phyloP scores from a whole-genome alignment of 1,140 invertebrate genomes.

The Macrobrachium nipponense region DNA sequence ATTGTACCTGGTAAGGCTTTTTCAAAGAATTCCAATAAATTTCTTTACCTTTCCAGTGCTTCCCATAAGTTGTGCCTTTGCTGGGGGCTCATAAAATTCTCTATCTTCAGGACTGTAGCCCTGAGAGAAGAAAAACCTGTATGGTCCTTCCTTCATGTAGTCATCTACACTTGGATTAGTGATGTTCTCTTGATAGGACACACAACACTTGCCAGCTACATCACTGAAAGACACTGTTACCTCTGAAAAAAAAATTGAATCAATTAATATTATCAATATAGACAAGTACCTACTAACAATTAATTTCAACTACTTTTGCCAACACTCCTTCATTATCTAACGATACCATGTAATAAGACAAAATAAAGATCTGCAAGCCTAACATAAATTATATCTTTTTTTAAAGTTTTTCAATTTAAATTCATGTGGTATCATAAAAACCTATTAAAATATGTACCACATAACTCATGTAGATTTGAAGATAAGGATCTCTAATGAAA shows the following conservation, averaged over 20 bases:
- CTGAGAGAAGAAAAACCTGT: slow-evolving; percentile 83
- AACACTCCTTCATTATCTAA: no score
- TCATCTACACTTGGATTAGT: slow-evolving; percentile 73
- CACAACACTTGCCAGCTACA: slow-evolving; percentile 76
- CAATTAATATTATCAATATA: neutral
- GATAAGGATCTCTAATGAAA: no score
- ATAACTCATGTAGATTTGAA: no score
- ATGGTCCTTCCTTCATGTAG: slow-evolving; percentile 73
- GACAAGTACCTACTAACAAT: neutral
- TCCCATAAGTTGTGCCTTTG: slow-evolving; percentile 74
- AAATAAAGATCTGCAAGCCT: no score
- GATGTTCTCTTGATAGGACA: slow-evolving; percentile 74
- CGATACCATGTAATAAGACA: no score
- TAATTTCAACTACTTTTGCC: no score
- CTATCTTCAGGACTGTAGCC: slow-evolving; percentile 75
- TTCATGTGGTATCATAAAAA: no score
- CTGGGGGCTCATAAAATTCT: slow-evolving; percentile 76
- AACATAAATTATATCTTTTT: no score
- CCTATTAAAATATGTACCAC: no score
- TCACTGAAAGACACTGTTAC: slow-evolving; percentile 71
- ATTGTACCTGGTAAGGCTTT: no score
- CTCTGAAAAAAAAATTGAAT: slow-evolving; percentile 69
- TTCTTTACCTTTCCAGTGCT: slow-evolving; percentile 72
- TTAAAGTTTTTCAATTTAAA: no score
- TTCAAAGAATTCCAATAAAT: no score